Conservation (phyloP, 1,140 invertebrate genomes). For the Psix sp. region DNA sequence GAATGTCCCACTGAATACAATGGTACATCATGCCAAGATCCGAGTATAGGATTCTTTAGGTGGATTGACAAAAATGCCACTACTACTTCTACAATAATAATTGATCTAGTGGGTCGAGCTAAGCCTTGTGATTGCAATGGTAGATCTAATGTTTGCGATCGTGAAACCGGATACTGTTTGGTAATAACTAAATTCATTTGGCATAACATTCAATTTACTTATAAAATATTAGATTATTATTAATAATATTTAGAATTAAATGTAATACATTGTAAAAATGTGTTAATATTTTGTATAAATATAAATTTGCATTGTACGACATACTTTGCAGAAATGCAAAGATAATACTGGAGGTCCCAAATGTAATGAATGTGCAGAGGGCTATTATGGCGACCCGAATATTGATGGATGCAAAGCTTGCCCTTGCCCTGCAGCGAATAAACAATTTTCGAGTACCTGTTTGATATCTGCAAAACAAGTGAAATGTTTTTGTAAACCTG, state of each 20-base stretch:
- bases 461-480: slow-evolving; percentile 78
- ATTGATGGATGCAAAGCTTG: slow-evolving; percentile 86
- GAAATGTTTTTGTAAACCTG: slow-evolving; percentile 83
- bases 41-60: slow-evolving; percentile 90
- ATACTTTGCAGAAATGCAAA: slow-evolving; percentile 85
- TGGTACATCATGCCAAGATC: slow-evolving; percentile 91
- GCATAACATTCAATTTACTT: no score
- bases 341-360: slow-evolving; percentile 86
- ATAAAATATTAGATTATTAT: no score
- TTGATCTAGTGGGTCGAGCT: slow-evolving; percentile 88
- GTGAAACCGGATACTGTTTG: slow-evolving; percentile 89
- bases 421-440: slow-evolving; percentile 86
- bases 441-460: slow-evolving; percentile 86
- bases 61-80: slow-evolving; percentile 78
- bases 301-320: no score
- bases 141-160: slow-evolving; percentile 87
- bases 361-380: slow-evolving; percentile 88
- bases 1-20: slow-evolving; percentile 88
- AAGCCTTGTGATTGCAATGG: slow-evolving; percentile 89
- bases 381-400: slow-evolving; percentile 88
- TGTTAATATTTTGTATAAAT: no score
- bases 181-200: slow-evolving; percentile 73
- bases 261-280: no score
- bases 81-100: slow-evolving; percentile 80
- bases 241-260: no score